phyloP scores from a whole-genome alignment of 1,140 invertebrate genomes.

The Trichonephila inaurata region DNA sequence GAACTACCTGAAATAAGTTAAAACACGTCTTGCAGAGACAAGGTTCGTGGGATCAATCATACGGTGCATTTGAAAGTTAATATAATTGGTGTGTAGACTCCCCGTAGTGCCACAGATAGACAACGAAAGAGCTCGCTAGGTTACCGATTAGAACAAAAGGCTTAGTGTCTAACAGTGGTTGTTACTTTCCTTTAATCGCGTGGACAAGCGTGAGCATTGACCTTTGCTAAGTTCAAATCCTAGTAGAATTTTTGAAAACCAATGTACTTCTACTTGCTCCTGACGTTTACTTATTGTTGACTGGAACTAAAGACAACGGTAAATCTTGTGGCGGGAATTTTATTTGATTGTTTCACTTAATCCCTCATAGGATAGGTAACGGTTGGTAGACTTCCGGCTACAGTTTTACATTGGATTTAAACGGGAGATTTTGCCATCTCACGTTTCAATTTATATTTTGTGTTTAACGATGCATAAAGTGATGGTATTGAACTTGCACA shows the following conservation, averaged over 20 bases:
- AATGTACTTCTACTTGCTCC: background rate
- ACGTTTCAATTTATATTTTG: conserved; percentile 29
- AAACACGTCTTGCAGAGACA: background rate
- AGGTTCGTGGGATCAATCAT: conserved; percentile 14
- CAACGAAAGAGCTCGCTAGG: conserved; percentile 23
- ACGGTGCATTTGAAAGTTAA: background rate
- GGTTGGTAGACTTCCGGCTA: conserved; percentile 51
- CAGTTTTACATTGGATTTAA: conserved; percentile 32
- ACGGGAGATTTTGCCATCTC: conserved; percentile 31
- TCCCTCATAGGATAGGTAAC: conserved; percentile 34
- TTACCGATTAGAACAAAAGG: conserved; percentile 54
- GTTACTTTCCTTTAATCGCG: conserved; percentile 60
- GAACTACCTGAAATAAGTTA: background rate
- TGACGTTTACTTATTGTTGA: conserved; percentile 36
- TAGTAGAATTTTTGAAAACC: conserved; percentile 46
- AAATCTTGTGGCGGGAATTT: conserved; percentile 38
- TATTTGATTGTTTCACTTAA: conserved; percentile 52
- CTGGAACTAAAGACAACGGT: conserved; percentile 66
- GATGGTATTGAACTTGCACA: conserved; percentile 11
- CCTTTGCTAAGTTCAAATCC: conserved; percentile 55
- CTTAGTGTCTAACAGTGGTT: conserved; percentile 50
- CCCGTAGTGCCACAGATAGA: conserved; percentile 21
- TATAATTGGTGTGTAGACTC: conserved; percentile 35
- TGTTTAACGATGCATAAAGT: conserved; percentile 46
- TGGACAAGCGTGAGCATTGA: conserved; percentile 66